These are phyloP conservation scores for Leptopilina clavipes DNA, from an alignment of 1,140 invertebrate genomes.

Conservation along the genomic window DNA sequence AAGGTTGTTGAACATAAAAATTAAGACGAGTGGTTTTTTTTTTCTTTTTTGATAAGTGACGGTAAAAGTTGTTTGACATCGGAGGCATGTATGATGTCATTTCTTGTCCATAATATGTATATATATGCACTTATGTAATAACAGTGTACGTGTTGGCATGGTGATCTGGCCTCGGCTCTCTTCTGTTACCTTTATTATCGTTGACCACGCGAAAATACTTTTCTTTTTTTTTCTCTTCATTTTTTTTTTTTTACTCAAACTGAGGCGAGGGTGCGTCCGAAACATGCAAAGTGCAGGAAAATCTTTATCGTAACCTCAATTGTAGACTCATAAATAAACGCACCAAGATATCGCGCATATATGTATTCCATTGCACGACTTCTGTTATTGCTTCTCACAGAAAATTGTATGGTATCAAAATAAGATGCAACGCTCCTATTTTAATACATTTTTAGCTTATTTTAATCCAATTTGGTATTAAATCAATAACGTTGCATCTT, in stretches of 20 bases:
- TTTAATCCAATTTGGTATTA: too few relatives aligned
- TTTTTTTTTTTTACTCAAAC: too few relatives aligned
- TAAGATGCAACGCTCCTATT: too few relatives aligned
- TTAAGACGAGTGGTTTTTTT: too few relatives aligned
- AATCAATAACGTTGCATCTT: too few relatives aligned
- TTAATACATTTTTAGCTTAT: too few relatives aligned
- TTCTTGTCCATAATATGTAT: conserved; percentile 8
- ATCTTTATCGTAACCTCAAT: conserved; percentile 28
- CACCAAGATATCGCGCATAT: neutral
- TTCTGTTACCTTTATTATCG: conserved; percentile 41
- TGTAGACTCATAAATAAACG: neutral
- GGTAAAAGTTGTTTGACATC: neutral
- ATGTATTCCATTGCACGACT: neutral
- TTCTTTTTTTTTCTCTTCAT: conserved; percentile 26
- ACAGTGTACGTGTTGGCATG: neutral
- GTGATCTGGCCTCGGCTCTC: conserved; percentile 36
- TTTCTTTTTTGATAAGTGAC: neutral
- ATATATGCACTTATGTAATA: conserved; percentile 42
- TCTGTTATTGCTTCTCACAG: conserved; percentile 22
- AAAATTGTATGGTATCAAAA: too few relatives aligned
- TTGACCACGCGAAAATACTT: conserved; percentile 41
- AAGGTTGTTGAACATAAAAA: neutral
- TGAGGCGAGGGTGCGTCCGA: neutral
- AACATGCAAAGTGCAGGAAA: conserved; percentile 34
- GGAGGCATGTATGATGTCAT: conserved; percentile 43